A percentile compares a stretch with the other conserved stretches of the same genome.
Evolutionary conservation across 2,797 vertebrate genomes (phyloP).

Genomic region (Trachops cirrhosus): DNA sequence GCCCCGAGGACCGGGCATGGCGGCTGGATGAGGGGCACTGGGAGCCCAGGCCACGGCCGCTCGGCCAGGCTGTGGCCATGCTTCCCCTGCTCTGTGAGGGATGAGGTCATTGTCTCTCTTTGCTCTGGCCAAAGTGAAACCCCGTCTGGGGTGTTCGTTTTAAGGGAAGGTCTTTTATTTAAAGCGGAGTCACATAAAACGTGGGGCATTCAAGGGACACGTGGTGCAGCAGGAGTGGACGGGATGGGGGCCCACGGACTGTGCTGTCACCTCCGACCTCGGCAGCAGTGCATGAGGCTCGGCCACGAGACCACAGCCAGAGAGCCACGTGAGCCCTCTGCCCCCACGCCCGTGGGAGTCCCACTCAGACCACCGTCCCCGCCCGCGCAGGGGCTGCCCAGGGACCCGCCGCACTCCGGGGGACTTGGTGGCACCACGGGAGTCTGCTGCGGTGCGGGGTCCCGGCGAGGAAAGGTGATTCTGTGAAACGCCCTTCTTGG

Average conservation of each 20-base stretch:
- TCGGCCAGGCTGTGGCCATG: rapidly evolving
- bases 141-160: rapidly evolving
- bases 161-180: neutral
- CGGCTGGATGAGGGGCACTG: rapidly evolving
- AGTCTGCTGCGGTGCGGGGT: no score
- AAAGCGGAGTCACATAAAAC: neutral
- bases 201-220: rapidly evolving
- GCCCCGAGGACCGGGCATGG: neutral
- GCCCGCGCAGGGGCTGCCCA: no score
- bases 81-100: rapidly evolving
- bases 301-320: no score
- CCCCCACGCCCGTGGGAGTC: neutral
- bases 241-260: rapidly evolving
- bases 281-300: no score
- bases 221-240: rapidly evolving
- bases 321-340: no score
- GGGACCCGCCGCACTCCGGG: no score
- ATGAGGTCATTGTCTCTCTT: rapidly evolving
- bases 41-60: neutral
- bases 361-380: no score
- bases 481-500: no score
- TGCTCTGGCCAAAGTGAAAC: neutral
- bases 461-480: no score
- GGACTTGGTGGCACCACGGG: no score
- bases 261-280: neutral